Conservation (phyloP, 1,140 invertebrate genomes). For the Hylaeus volcanicus region DNA sequence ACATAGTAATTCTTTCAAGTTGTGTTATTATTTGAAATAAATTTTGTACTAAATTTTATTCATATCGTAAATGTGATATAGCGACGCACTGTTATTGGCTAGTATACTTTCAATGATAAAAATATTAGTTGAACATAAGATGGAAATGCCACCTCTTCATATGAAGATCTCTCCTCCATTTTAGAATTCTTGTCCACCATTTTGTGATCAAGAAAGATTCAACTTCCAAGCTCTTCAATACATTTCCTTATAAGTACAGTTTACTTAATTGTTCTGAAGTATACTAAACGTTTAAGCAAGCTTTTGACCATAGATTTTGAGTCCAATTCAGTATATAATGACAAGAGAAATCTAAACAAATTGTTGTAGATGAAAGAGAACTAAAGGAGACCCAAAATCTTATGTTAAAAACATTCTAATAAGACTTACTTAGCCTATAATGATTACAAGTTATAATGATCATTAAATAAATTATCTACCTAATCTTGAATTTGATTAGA, state of each 20-base stretch:
- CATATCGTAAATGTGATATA: background rate
- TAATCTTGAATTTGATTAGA: background rate
- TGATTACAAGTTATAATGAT: too few species aligned
- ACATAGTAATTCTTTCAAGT: background rate
- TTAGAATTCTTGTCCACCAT: slow-evolving; percentile 64
- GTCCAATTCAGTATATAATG: too few species aligned
- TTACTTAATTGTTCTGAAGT: background rate
- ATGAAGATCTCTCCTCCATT: slow-evolving; percentile 59
- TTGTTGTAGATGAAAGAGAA: too few species aligned
- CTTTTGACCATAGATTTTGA: background rate
- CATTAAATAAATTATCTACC: too few species aligned
- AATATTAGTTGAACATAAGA: background rate
- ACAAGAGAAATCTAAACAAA: too few species aligned
- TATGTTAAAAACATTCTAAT: too few species aligned
- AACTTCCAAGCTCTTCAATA: slow-evolving; percentile 4
- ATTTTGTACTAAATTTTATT: background rate
- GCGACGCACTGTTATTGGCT: background rate
- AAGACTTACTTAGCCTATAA: too few species aligned
- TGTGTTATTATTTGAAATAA: background rate
- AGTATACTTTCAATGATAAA: background rate
- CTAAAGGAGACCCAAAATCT: too few species aligned
- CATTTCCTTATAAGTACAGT: background rate
- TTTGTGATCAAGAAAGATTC: slow-evolving; percentile 49
- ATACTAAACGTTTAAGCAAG: background rate
- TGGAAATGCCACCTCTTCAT: slow-evolving; percentile 24